Evolutionary conservation across 2,888 invertebrate genomes (phyloP).

Genomic region (Microdon myrmicae): DNA sequence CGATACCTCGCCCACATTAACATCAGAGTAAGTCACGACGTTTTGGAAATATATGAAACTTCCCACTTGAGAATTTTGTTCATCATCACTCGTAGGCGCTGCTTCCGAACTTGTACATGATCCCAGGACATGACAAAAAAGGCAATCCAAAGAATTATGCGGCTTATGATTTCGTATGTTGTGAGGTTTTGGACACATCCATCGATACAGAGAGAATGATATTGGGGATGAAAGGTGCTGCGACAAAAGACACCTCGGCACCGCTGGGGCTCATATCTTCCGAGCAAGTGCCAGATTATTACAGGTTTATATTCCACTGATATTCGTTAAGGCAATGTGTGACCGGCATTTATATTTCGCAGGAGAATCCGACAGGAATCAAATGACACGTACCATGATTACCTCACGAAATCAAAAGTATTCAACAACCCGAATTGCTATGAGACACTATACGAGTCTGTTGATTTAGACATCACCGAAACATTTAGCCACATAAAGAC

Average conservation of each 20-base stretch:
- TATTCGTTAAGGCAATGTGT: neutral
- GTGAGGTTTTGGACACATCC: slow-evolving; percentile 87
- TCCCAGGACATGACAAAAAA: slow-evolving; percentile 78
- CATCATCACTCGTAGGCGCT: slow-evolving; percentile 48
- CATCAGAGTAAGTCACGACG: slow-evolving; percentile 76
- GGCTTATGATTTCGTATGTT: slow-evolving; percentile 86
- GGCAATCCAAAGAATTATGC: slow-evolving; percentile 81
- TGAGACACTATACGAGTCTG: slow-evolving; percentile 82
- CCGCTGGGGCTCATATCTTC: slow-evolving; percentile 85
- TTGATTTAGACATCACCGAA: slow-evolving; percentile 66
- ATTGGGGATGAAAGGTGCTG: slow-evolving; percentile 85
- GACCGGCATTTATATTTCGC: neutral
- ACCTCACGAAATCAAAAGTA: slow-evolving; percentile 83
- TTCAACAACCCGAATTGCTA: slow-evolving; percentile 92
- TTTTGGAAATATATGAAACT: neutral
- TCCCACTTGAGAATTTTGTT: neutral
- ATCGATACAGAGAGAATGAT: slow-evolving; percentile 88
- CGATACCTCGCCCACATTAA: slow-evolving; percentile 87
- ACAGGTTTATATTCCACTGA: slow-evolving; percentile 72
- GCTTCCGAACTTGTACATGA: slow-evolving; percentile 42
- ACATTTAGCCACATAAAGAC: slow-evolving; percentile 61
- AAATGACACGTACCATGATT: slow-evolving; percentile 64
- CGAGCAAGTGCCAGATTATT: slow-evolving; percentile 82
- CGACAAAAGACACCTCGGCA: slow-evolving; percentile 77
- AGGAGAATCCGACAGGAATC: slow-evolving; percentile 23